Evolutionary conservation across 2,113 vertebrate genomes (phyloP).

Genomic region (Trogon melanurus): DNA sequence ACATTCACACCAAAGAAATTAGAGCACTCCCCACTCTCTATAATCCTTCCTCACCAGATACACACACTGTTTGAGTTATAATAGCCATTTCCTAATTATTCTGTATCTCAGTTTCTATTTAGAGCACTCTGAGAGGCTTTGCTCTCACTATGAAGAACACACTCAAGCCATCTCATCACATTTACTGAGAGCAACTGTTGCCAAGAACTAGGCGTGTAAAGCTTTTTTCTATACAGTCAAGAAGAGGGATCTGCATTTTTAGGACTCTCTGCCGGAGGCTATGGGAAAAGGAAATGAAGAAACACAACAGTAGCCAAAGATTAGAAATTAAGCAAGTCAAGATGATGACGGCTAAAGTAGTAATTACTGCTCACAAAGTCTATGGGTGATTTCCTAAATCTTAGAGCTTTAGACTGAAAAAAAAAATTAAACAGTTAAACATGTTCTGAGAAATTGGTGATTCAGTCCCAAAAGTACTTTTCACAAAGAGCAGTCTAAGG

Average conservation of each 20-base stretch:
- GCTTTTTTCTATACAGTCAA: neutral
- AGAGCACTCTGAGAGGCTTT: neutral
- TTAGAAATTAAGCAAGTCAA: neutral
- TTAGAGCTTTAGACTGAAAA: neutral
- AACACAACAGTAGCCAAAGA: neutral
- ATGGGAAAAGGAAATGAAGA: neutral
- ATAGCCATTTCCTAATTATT: constrained; percentile 14
- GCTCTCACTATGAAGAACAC: neutral
- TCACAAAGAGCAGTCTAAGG: neutral
- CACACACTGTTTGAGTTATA: neutral
- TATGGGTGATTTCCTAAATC: neutral
- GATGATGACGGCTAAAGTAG: neutral
- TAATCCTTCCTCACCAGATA: constrained; percentile 1
- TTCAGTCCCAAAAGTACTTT: neutral
- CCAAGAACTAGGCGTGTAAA: neutral
- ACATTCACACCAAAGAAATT: neutral
- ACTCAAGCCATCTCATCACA: neutral
- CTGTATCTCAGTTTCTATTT: constrained; percentile 1
- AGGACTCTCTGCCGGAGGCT: neutral
- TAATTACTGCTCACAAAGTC: neutral
- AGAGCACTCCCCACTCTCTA: neutral
- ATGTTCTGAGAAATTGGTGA: neutral
- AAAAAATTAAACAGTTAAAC: neutral
- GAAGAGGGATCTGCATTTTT: neutral
- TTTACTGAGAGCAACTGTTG: neutral